Evolutionary conservation across 1,140 invertebrate genomes (phyloP).

Genomic region (Brachionus rubens): DNA sequence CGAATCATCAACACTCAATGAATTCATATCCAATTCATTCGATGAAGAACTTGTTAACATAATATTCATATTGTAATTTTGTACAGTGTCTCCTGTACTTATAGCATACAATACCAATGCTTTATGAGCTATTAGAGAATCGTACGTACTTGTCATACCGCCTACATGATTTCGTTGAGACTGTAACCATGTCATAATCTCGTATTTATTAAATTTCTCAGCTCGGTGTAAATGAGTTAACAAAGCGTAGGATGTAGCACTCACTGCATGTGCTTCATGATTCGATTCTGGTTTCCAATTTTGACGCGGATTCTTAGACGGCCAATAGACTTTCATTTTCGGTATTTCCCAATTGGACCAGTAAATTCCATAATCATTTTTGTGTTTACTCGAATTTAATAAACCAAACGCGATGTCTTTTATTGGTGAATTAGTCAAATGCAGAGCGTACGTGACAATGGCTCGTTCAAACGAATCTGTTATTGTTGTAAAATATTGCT

Average conservation of each 20-base stretch:
- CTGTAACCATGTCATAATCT: constrained; percentile 87
- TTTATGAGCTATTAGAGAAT: constrained; percentile 69
- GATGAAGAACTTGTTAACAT: constrained; percentile 37
- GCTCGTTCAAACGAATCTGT: constrained; percentile 78
- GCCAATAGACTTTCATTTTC: constrained; percentile 75
- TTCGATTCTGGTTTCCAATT: constrained; percentile 72
- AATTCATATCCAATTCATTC: neutral
- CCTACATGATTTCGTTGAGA: constrained; percentile 82
- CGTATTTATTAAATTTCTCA: constrained; percentile 65
- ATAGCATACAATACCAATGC: too few species aligned
- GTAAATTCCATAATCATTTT: constrained; percentile 52
- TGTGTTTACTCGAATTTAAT: constrained; percentile 60
- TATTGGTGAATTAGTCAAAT: constrained; percentile 73
- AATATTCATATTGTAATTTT: constrained; percentile 35
- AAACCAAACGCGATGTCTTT: constrained; percentile 76
- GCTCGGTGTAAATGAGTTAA: constrained; percentile 67
- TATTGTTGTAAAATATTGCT: constrained; percentile 71
- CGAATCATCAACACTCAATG: too few species aligned
- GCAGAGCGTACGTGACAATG: constrained; percentile 79
- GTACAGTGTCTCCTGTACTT: neutral
- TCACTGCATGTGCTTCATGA: constrained; percentile 85
- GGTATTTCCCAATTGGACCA: constrained; percentile 33
- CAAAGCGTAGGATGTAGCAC: constrained; percentile 84
- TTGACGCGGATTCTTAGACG: constrained; percentile 73
- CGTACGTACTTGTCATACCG: constrained; percentile 88